These are phyloP conservation scores for Leptinotarsa juncta DNA, from an alignment of 2,888 invertebrate species.

Conservation along the genomic window DNA sequence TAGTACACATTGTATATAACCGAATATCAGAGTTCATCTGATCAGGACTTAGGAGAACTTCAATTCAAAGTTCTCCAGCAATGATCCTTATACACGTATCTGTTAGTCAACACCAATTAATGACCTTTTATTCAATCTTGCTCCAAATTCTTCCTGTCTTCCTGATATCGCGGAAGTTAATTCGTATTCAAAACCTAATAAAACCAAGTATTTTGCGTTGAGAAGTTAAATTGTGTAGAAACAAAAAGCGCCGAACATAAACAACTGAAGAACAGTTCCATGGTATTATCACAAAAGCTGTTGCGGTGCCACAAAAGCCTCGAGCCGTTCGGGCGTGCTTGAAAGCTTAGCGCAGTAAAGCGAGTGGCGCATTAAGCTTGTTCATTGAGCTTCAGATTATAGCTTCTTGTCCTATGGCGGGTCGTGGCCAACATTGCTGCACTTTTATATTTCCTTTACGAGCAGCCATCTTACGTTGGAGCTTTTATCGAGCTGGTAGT, in stretches of 20 bases:
- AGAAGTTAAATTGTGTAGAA: conserved; percentile 50
- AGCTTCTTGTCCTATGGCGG: conserved; percentile 61
- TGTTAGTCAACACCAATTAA: background rate
- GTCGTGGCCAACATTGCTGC: conserved; percentile 59
- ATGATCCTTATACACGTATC: too few relatives aligned
- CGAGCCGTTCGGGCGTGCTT: conserved; percentile 56
- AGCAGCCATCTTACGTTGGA: conserved; percentile 60
- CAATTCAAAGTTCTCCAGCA: too few relatives aligned
- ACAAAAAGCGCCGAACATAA: conserved; percentile 57
- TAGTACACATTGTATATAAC: too few relatives aligned
- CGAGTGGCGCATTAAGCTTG: conserved; percentile 61
- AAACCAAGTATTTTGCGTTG: conserved; percentile 43
- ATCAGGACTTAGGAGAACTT: too few relatives aligned
- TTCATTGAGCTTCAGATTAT: conserved; percentile 63
- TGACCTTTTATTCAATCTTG: background rate
- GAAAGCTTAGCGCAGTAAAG: conserved; percentile 62
- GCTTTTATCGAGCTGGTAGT: conserved; percentile 51
- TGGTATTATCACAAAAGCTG: conserved; percentile 62
- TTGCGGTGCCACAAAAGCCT: conserved; percentile 59
- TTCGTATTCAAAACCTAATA: conserved; percentile 30
- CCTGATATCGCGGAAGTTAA: background rate
- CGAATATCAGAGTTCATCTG: too few relatives aligned
- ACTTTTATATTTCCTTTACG: conserved; percentile 62
- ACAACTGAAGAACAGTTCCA: conserved; percentile 60
- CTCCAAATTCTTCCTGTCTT: background rate